These are phyloP conservation scores for Busseola fusca DNA, from an alignment of 2,888 invertebrate genomes.

Conservation along the genomic window DNA sequence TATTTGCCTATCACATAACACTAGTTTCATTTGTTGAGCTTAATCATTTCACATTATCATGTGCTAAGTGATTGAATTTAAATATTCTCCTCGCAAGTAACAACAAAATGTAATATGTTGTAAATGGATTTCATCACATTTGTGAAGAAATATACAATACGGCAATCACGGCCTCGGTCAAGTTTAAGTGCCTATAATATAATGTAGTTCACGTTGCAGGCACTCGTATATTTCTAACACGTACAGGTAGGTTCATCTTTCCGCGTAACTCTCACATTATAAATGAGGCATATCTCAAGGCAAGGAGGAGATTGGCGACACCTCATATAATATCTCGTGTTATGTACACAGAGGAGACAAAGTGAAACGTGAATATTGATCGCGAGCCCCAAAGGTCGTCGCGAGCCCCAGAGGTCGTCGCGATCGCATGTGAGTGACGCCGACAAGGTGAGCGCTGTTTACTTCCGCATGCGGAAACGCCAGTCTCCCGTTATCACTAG, in stretches of 20 bases:
- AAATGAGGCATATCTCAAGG: constrained; percentile 17
- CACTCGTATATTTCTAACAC: constrained; percentile 30
- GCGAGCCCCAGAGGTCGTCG: constrained; percentile 52
- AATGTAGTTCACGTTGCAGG: constrained; percentile 27
- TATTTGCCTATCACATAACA: constrained; percentile 62
- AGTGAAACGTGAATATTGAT: constrained; percentile 60
- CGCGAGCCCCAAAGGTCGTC: constrained; percentile 48
- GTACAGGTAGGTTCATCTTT: constrained; percentile 4
- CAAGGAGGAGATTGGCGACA: constrained; percentile 35
- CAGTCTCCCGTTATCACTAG: constrained; percentile 75
- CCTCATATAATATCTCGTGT: constrained; percentile 45
- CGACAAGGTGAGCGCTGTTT: constrained; percentile 66
- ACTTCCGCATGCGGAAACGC: constrained; percentile 70
- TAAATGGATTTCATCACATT: constrained; percentile 44
- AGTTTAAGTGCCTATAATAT: constrained; percentile 46
- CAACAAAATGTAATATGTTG: constrained; percentile 29
- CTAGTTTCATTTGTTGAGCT: constrained; percentile 50
- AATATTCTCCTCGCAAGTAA: constrained; percentile 16
- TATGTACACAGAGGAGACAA: constrained; percentile 47
- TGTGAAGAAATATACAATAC: constrained; percentile 43
- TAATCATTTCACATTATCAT: constrained; percentile 45
- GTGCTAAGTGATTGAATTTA: constrained; percentile 26
- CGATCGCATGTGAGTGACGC: constrained; percentile 54
- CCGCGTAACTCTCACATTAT: constrained; percentile 10
- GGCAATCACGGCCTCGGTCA: constrained; percentile 59